Conservation (phyloP, 2,113 vertebrate genomes). For the Dicrurus megarhynchus region DNA sequence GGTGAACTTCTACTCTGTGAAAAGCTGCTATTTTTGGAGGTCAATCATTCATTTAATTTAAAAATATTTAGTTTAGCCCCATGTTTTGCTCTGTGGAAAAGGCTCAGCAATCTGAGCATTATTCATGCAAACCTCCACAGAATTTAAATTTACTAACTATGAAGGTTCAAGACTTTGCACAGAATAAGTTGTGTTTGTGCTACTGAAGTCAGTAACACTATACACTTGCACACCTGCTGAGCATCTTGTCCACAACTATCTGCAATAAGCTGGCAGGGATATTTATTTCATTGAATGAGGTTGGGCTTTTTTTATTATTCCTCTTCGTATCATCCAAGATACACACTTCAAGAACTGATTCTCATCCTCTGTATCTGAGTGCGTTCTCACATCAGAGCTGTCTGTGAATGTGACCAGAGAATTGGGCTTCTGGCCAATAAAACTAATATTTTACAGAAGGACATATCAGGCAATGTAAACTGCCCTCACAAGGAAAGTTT, state of each 20-base stretch:
- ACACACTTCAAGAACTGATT: neutral
- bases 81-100: neutral
- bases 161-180: neutral
- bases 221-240: neutral
- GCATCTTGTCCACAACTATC: neutral
- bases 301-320: neutral
- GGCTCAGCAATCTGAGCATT: neutral
- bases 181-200: neutral
- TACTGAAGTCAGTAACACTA: neutral
- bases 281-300: neutral
- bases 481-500: slow-evolving; percentile 24
- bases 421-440: neutral
- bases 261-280: neutral
- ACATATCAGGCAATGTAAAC: neutral
- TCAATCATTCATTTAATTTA: neutral
- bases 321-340: neutral
- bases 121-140: neutral
- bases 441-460: neutral
- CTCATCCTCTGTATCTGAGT: neutral
- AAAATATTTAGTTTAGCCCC: neutral
- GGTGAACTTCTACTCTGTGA: neutral
- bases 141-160: neutral
- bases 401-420: neutral
- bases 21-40: neutral
- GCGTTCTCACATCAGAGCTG: neutral